A percentile compares a stretch with the other conserved stretches of the same genome.
These are phyloP conservation scores for Enteromius unitaeniatus DNA, from an alignment of 2,797 vertebrate genomes.

Conservation along the genomic window DNA sequence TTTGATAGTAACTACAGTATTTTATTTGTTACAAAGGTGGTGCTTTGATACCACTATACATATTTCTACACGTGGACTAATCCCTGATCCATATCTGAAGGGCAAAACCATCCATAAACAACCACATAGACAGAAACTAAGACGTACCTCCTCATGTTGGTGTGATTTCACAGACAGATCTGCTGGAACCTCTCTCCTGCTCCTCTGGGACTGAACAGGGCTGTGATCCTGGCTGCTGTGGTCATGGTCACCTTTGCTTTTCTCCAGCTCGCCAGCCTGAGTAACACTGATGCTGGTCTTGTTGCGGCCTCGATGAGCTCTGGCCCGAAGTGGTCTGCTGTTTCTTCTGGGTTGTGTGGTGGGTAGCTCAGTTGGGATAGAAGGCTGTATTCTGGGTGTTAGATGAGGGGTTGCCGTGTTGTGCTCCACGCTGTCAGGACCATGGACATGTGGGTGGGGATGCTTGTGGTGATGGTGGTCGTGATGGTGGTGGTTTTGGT, in stretches of 20 bases:
- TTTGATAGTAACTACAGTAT: not conserved
- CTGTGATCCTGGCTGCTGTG: slow-evolving; percentile 66
- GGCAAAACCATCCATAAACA: not conserved
- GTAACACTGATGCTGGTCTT: slow-evolving; percentile 68
- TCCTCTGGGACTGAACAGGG: slow-evolving; percentile 69
- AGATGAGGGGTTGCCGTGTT: slow-evolving; percentile 29
- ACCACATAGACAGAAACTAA: not conserved
- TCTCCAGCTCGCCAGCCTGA: slow-evolving; percentile 63
- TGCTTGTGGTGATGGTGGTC: slow-evolving; percentile 70
- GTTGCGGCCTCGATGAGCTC: slow-evolving; percentile 61
- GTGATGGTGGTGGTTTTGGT: slow-evolving; percentile 71
- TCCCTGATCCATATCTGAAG: not conserved
- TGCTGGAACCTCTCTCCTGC: slow-evolving; percentile 83
- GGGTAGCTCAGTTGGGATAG: slow-evolving; percentile 21
- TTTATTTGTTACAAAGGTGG: not conserved
- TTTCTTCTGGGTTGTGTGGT: slow-evolving; percentile 72
- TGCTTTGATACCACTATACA: not conserved
- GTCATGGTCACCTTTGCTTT: slow-evolving; percentile 59
- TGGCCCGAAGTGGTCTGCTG: slow-evolving; percentile 70
- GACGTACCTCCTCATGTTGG: slow-evolving; percentile 86
- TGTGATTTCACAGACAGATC: slow-evolving; percentile 64
- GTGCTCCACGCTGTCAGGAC: slow-evolving; percentile 47
- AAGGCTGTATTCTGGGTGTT: slow-evolving; percentile 6
- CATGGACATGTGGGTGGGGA: slow-evolving; percentile 70
- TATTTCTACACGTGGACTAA: not conserved